Evolutionary conservation across 2,113 vertebrate genomes (phyloP), one percentile per base, ranked within the genome.

Genomic region (Coptodon bakossiorum): DNA sequence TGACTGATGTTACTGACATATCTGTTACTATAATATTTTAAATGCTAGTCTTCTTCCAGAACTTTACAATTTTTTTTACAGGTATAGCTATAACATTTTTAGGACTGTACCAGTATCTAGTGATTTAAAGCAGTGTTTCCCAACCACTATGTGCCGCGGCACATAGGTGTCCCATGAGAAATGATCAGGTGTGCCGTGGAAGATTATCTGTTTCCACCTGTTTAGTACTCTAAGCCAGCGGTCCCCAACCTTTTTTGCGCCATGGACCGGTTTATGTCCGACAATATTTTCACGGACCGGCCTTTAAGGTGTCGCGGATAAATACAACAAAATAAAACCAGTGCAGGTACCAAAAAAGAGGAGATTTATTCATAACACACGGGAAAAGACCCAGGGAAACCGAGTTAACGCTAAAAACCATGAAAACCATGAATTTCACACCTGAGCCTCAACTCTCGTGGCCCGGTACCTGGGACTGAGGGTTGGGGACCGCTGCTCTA

Each of bases 201-300:
- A 19, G 59, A 63, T 34, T 63, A 63, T 66, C 61, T 66, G 31
- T 9, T 66, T 66, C 61, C 61, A 36, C 61, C 2, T 66, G 31
- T 12, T 66, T 66, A 2, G 1, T 66, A 12, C 31, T 66, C 61
- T 66, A 66, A 66, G 31, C 59, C 59, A 36, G 59, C 1, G 0
- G 17, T 63, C 9, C 17, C 0, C 59, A 63, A 36, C 59, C 19
- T 19, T 52, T 52, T 19, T 52, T 19, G 48, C 1, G 8, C 50
- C 14, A 63, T 11, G 1, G 16, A 63, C 59, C 4, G 29, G 29
- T 0, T 61, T 19, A 34, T 19, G 29, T 10, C 29, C 0, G 2
- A 1, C 29, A 19, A 63, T 63, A 34, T 63, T 63, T 11, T 63
- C 59, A 19, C 1, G 0, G 59, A 34, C 9, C 1, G 16, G 16